A percentile compares a stretch with the other conserved stretches of the same genome.
Evolutionary conservation across 2,888 invertebrate genomes (phyloP).

Genomic region (Junonia oenone): DNA sequence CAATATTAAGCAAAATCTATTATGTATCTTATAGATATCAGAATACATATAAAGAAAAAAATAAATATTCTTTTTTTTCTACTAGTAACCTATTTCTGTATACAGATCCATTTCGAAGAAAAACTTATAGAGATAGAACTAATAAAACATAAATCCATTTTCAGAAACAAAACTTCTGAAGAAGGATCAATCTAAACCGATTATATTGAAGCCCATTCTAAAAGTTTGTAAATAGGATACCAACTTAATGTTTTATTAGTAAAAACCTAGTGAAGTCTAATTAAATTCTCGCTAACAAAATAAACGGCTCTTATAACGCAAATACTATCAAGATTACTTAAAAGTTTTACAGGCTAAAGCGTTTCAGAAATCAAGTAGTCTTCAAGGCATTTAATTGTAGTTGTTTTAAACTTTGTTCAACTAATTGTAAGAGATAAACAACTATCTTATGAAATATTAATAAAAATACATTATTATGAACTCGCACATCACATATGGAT

Average conservation of each 20-base stretch:
- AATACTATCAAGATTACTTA: constrained; percentile 8
- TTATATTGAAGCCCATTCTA: not conserved
- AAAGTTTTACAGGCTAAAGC: constrained; percentile 10
- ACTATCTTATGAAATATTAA: not conserved
- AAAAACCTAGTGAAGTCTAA: not conserved
- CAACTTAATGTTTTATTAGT: constrained; percentile 2
- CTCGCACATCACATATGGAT: too few relatives aligned
- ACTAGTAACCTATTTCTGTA: too few relatives aligned
- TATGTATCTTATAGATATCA: too few relatives aligned
- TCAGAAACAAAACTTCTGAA: not conserved
- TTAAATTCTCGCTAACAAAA: constrained; percentile 6
- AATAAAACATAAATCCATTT: not conserved
- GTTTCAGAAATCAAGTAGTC: not conserved
- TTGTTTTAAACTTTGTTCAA: not conserved
- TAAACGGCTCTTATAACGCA: constrained; percentile 1
- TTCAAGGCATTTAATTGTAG: not conserved
- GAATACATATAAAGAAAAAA: too few relatives aligned
- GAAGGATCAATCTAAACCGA: not conserved
- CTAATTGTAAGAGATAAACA: not conserved
- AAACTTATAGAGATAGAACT: not conserved
- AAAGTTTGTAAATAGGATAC: constrained; percentile 1
- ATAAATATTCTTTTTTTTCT: too few relatives aligned
- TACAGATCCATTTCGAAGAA: not conserved
- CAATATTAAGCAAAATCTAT: too few relatives aligned
- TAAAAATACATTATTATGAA: too few relatives aligned